Percentiles rank a stretch among this genome's conserved stretches.
Evolutionary conservation across 2,797 vertebrate genomes (phyloP).

Genomic region (Meriones psammophilus): DNA sequence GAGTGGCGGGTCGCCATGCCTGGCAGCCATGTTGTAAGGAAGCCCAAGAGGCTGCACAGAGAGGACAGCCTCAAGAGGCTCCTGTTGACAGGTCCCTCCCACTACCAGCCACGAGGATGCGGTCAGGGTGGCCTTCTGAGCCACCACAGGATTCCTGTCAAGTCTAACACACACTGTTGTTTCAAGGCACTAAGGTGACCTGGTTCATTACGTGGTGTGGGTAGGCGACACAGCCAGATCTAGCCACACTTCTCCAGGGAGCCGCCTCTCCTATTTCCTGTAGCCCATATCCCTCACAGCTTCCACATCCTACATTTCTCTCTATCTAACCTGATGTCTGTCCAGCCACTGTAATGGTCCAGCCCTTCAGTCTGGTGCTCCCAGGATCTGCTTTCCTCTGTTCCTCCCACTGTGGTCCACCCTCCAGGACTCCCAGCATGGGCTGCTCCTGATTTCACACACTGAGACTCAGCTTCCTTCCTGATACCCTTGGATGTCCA

Average conservation of each 20-base stretch:
- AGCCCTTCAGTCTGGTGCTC: background rate
- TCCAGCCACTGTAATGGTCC: background rate
- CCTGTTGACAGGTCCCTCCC: background rate
- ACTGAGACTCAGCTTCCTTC: background rate
- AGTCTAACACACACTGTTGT: background rate
- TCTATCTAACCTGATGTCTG: background rate
- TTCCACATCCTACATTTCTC: accelerated
- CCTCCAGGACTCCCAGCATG: background rate
- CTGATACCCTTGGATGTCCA: background rate
- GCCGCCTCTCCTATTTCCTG: background rate
- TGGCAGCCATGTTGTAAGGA: background rate
- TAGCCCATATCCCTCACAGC: background rate
- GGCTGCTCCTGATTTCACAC: background rate
- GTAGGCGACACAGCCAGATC: background rate
- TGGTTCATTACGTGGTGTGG: background rate
- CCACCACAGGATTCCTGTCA: background rate
- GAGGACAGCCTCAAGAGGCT: background rate
- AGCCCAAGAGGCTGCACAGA: background rate
- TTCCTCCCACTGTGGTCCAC: background rate
- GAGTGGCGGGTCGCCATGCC: background rate
- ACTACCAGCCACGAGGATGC: background rate
- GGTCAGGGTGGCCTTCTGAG: background rate
- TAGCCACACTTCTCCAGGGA: background rate
- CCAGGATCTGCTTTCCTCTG: background rate
- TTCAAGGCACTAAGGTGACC: background rate